Base-by-base conservation (phyloP, 2,888 invertebrate species). In the Belgica antarctica region DNA sequence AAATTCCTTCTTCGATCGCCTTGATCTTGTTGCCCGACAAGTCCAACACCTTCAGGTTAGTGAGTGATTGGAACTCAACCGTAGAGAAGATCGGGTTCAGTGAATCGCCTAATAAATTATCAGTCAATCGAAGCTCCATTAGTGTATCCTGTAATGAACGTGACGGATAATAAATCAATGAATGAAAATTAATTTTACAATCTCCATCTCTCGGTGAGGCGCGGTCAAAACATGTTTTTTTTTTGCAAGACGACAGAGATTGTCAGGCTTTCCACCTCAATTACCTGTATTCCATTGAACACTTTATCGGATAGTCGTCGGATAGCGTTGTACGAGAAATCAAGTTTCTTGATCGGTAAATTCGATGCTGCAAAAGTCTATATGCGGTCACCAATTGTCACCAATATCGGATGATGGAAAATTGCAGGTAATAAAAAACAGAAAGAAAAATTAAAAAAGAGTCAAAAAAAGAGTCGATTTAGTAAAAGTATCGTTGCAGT, bases 21-120 rank as follows among this genome's bases (percentile, higher is more conserved):
- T 89, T 85, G 68, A 95, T 88, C 72, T 85, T 86, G 76, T 95
- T 95, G 7, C 88, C 88, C 68, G 89, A 89, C 52, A 95, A 81
- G 77, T 94, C 92, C 71, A 95, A 79, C 36, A 89, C 80, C 75
- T 86, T 85, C 70, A 94, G 81, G 71, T 87, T 86, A 2, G 84
- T 85, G 72, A 94, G 80, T 15, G 89, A 87, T 74, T 90, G 90
- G 72, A 94, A 87, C 78, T 94, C 94, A 28, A 88, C 87, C 47
- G 90, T 90, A 19, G 92, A 91, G 79, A 94, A 94, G 73, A 94
- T 92, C 0, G 94, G 94, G 80, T 94, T 94, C 27, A 94, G 81
- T 75, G 90, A 92, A 77, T 94, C 94, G 1, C 94, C 94, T 27
- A 95, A 82, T n/a, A 92, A 81, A 77, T 95, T 95, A 75, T 92